Percentiles rank a stretch among this genome's conserved stretches.
These are phyloP conservation scores for Thaumatotibia leucotreta DNA, from an alignment of 1,140 invertebrate genomes.

Conservation along the genomic window DNA sequence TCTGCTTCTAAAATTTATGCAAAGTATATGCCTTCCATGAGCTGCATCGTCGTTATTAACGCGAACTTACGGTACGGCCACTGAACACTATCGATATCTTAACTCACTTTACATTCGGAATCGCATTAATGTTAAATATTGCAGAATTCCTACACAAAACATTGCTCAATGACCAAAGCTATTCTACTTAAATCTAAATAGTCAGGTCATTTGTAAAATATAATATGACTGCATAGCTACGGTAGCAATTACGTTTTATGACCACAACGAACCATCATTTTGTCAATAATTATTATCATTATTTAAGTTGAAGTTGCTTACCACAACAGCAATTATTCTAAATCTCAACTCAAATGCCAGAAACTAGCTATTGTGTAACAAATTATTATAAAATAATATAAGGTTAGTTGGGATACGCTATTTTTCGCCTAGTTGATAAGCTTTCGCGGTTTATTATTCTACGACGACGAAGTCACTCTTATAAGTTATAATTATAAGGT, in stretches of 20 bases:
- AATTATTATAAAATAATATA: not conserved
- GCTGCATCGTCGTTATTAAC: too few relatives aligned
- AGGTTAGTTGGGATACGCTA: too few relatives aligned
- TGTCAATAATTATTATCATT: conserved; percentile 4
- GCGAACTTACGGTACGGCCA: too few relatives aligned
- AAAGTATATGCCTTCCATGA: too few relatives aligned
- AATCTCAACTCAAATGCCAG: not conserved
- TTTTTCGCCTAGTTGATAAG: too few relatives aligned
- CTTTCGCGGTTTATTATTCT: too few relatives aligned
- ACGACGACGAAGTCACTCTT: too few relatives aligned
- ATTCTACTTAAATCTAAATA: not conserved
- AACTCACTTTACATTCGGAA: too few relatives aligned
- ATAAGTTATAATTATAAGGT: too few relatives aligned
- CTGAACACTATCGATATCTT: too few relatives aligned
- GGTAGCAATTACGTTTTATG: conserved; percentile 4
- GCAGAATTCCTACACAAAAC: not conserved
- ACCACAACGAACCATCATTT: conserved; percentile 1
- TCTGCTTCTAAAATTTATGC: too few relatives aligned
- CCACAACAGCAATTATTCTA: conserved; percentile 6
- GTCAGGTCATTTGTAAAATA: not conserved
- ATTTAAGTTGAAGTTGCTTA: conserved; percentile 7
- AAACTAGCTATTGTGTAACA: not conserved
- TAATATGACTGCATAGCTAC: not conserved
- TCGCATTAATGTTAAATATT: too few relatives aligned
- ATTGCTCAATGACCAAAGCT: not conserved